A percentile compares a stretch with the other conserved stretches of the same genome.
Evolutionary conservation across 2,888 invertebrate species (phyloP).

Genomic region (Cheilosia pagana): DNA sequence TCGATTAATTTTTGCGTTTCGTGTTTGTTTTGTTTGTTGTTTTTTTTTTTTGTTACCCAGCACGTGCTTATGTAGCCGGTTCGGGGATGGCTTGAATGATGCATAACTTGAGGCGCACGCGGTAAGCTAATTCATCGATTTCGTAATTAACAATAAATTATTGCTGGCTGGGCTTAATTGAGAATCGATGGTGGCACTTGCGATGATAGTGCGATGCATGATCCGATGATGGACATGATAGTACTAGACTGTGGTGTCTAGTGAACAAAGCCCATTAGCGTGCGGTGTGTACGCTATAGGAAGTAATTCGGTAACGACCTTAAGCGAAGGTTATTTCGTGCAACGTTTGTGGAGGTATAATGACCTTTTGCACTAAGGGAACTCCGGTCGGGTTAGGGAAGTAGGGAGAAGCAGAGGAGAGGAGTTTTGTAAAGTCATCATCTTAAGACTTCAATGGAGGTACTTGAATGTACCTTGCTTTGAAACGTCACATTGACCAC

Average conservation of each 20-base stretch:
- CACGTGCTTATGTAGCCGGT: slow-evolving; percentile 34
- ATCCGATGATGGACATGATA: slow-evolving; percentile 15
- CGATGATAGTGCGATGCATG: slow-evolving; percentile 25
- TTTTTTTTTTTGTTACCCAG: background rate
- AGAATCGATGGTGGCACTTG: slow-evolving; percentile 60
- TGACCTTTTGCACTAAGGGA: background rate
- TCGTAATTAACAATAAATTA: slow-evolving; percentile 57
- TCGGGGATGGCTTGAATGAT: slow-evolving; percentile 11
- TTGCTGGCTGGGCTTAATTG: slow-evolving; percentile 41
- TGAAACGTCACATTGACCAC: too few relatives aligned
- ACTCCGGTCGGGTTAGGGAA: too few relatives aligned
- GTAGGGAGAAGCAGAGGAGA: too few relatives aligned
- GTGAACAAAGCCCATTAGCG: background rate
- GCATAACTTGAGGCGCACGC: slow-evolving; percentile 51
- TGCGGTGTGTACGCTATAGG: background rate
- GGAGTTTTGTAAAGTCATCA: too few relatives aligned
- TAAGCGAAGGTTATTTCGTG: slow-evolving; percentile 12
- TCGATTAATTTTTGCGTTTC: background rate
- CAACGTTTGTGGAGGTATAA: background rate
- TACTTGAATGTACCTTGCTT: too few relatives aligned
- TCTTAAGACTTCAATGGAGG: too few relatives aligned
- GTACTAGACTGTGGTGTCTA: background rate
- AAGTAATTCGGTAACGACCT: background rate
- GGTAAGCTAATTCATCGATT: slow-evolving; percentile 62
- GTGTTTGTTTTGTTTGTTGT: too few relatives aligned